Conservation (phyloP, 2,888 invertebrate genomes). For the Tenthredo mesomela region DNA sequence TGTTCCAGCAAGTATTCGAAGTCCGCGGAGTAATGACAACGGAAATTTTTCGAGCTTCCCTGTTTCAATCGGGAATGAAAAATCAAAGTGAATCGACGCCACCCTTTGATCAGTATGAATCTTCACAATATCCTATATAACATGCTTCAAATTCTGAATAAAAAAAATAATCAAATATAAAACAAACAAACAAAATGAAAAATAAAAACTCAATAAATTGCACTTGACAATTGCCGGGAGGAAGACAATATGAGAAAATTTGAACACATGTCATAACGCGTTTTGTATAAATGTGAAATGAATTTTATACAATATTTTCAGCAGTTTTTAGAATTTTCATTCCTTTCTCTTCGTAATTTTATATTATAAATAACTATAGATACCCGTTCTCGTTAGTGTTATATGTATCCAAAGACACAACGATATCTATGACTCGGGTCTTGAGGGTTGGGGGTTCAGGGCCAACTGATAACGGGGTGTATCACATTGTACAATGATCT, state of each 20-base stretch:
- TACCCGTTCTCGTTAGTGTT: background rate
- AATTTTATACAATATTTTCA: background rate
- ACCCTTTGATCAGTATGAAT: constrained; percentile 28
- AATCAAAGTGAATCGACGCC: constrained; percentile 11
- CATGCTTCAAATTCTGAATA: background rate
- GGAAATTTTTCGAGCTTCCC: background rate
- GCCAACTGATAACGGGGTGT: background rate
- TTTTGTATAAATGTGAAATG: background rate
- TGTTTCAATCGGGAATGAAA: background rate
- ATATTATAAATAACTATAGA: background rate
- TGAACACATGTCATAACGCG: background rate
- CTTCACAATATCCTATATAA: background rate
- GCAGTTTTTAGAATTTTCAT: background rate
- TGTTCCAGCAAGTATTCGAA: constrained; percentile 10
- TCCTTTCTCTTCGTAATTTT: background rate
- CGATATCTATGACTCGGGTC: background rate
- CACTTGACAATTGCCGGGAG: background rate
- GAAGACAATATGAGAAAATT: background rate
- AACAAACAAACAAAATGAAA: background rate
- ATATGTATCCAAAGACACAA: background rate
- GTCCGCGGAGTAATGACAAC: background rate
- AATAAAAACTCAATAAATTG: background rate
- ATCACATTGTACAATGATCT: background rate
- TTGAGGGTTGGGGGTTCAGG: background rate
- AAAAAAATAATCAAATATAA: background rate